Conservation (phyloP, 2,888 invertebrate genomes). For the Homarus gammarus region DNA sequence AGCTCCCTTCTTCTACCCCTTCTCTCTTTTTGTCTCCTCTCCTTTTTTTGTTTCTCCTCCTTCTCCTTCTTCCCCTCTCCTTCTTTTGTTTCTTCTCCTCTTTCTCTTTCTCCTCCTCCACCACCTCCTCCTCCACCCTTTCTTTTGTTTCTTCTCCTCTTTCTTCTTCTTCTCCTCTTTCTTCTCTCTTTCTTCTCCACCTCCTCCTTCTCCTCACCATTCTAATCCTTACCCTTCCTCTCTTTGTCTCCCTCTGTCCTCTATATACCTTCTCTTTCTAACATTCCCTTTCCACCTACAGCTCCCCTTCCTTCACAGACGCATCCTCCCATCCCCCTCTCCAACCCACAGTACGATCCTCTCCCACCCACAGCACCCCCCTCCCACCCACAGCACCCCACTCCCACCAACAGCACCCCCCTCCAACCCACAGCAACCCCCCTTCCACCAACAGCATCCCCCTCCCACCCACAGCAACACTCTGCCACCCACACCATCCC, state of each 20-base stretch:
- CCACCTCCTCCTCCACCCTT: not conserved
- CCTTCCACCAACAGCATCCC: too few relatives aligned
- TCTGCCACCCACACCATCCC: too few relatives aligned
- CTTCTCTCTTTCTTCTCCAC: not conserved
- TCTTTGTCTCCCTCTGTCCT: not conserved
- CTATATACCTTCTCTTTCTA: too few relatives aligned
- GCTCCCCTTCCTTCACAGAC: not conserved
- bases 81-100: not conserved
- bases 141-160: not conserved
- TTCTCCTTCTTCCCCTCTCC: not conserved
- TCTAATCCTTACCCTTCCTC: not conserved
- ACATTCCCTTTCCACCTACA: not conserved
- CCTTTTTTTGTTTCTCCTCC: not conserved
- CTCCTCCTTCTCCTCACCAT: not conserved
- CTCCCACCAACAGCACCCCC: too few relatives aligned
- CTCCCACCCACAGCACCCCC: not conserved
- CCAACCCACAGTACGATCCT: not conserved
- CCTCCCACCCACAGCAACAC: too few relatives aligned
- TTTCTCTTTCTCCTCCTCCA: not conserved
- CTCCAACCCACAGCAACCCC: too few relatives aligned
- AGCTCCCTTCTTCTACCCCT: too few relatives aligned
- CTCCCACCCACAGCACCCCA: not conserved
- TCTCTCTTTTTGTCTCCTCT: not conserved
- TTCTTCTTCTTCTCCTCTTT: not conserved
- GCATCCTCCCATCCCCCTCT: not conserved